Evolutionary conservation across 2,888 invertebrate genomes (phyloP).

Genomic region (Argyresthia albistria): DNA sequence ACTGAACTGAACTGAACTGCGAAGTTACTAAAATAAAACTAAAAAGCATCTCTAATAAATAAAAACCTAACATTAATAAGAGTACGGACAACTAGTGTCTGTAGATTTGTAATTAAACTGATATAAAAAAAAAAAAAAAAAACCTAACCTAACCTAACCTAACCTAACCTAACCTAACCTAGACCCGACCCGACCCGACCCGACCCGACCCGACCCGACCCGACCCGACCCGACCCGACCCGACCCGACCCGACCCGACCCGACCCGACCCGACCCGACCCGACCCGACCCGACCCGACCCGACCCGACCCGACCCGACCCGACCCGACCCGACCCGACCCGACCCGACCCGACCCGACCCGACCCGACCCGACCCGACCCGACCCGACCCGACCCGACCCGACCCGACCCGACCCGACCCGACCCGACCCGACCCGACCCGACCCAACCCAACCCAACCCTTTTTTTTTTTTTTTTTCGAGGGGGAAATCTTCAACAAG

Average conservation of each 20-base stretch:
- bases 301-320: constrained; percentile 1
- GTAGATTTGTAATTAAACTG: too few species aligned
- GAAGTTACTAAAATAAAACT: too few species aligned
- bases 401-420: constrained; percentile 9
- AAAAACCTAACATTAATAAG: too few species aligned
- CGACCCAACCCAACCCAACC: constrained; percentile 13
- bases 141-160: too few species aligned
- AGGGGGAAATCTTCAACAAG: too few species aligned
- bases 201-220: constrained; percentile 4
- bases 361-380: constrained; percentile 11
- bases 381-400: constrained; percentile 9
- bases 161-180: too few species aligned
- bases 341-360: constrained; percentile 13
- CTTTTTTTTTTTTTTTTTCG: too few species aligned
- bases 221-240: constrained; percentile 3
- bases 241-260: constrained; percentile 4
- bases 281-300: constrained; percentile 4
- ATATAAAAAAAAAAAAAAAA: too few species aligned
- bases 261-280: constrained; percentile 4
- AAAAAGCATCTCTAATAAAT: too few species aligned
- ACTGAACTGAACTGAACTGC: too few species aligned
- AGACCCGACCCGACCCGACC: constrained; percentile 5
- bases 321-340: constrained; percentile 5
- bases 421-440: constrained; percentile 10
- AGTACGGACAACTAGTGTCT: too few species aligned